A percentile compares a stretch with the other conserved stretches of the same genome.
These are phyloP conservation scores for Tolypeutes matacus DNA, from an alignment of 2,797 vertebrate species.

Conservation along the genomic window DNA sequence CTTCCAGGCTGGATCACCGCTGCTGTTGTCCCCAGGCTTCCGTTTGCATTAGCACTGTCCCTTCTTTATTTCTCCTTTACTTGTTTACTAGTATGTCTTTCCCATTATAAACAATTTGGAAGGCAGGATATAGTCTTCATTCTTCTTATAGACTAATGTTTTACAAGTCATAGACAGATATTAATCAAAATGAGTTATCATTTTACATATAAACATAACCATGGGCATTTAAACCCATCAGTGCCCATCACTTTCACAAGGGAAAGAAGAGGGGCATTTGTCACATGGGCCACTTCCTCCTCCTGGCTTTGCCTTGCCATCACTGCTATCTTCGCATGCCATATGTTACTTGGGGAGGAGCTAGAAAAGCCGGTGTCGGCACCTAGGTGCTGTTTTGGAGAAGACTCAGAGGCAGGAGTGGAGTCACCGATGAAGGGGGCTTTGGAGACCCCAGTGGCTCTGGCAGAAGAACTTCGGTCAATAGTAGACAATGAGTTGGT, in stretches of 20 bases:
- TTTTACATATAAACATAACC: neutral
- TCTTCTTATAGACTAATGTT: neutral
- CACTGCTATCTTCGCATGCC: neutral
- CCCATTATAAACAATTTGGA: neutral
- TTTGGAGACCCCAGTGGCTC: neutral
- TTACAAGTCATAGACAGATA: neutral
- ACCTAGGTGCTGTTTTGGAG: neutral
- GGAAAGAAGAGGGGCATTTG: neutral
- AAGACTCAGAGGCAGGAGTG: neutral
- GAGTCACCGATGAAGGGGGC: neutral
- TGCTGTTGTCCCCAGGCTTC: neutral
- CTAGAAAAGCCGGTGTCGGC: neutral
- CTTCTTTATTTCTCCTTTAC: neutral
- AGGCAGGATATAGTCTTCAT: neutral
- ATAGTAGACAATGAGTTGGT: neutral
- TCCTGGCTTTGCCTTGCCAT: neutral
- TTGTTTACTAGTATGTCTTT: constrained; percentile 27
- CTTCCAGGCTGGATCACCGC: neutral
- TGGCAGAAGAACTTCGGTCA: neutral
- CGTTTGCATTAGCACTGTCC: neutral
- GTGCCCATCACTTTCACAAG: neutral
- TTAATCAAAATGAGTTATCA: neutral
- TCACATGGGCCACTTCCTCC: neutral
- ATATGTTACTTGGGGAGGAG: neutral
- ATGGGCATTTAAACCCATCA: neutral